Evolutionary conservation across 2,113 vertebrate genomes (phyloP), one percentile per base, ranked within the genome.

Genomic region (Periophthalmodon schlosseri): DNA sequence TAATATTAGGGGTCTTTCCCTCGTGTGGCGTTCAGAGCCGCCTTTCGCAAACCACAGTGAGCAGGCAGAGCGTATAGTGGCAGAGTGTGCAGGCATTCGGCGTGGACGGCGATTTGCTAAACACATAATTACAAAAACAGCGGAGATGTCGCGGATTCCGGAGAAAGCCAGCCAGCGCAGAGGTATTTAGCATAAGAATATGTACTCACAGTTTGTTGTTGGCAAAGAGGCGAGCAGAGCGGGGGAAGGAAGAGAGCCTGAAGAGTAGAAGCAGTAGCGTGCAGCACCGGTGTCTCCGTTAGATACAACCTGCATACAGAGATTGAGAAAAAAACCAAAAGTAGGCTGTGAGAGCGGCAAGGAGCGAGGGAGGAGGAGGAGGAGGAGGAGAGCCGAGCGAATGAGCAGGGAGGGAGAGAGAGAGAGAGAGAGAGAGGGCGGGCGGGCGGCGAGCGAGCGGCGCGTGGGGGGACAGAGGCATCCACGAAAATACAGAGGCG

Each of bases 271-370:
- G 80, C 79, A 83, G 79, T 69, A 78, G 79, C 85, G 88, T 86
- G 85, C 75, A 65, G 86, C 81, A 72, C 85, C 86, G 77, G 66
- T 68, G 75, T 85, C 87, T 90, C 85, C 81, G 87, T 88, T 85
- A 87, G 86, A 89, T 85, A 89, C 86, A 91, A 89, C 88, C 91
- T 89, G 90, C 91, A 88, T 88, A 81, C 79, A 82, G 83, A 85
- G 88, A 88, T 83, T 85, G 87, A 83, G 20, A 69, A 78, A 88
- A 84, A 90, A 87, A 86, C 84, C 85, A 88, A 91, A 92, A 86
- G 81, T 86, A 85, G 47, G 84, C 87, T 88, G 87, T 86, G 87
- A 91, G 77, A 89, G 87, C 82, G 69, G 81, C 69, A 84, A 84
- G 78, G 80, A 75, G 76, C 80, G 75, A 78, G 73, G 75, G 65